These are phyloP conservation scores for Ceraclea dissimilis DNA, from an alignment of 2,888 invertebrate genomes.

Conservation along the genomic window DNA sequence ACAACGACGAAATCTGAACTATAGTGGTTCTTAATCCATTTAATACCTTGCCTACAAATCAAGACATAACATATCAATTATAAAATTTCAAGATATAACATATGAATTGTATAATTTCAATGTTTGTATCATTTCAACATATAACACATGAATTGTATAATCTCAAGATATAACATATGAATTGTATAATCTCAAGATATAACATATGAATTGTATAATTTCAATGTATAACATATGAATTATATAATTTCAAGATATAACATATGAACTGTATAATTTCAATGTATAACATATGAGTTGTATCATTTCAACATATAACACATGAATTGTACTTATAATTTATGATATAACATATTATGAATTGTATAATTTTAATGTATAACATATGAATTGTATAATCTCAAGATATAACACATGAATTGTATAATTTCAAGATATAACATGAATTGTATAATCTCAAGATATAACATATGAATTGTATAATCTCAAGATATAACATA, in stretches of 20 bases:
- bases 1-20: conserved; percentile 64
- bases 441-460: not conserved
- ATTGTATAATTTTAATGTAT: too few relatives aligned
- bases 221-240: too few relatives aligned
- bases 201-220: too few relatives aligned
- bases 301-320: too few relatives aligned
- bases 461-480: not conserved
- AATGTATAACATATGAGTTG: not conserved
- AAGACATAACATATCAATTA: not conserved
- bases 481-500: too few relatives aligned
- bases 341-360: too few relatives aligned
- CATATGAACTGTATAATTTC: not conserved
- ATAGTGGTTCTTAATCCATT: conserved; percentile 91
- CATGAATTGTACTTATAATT: too few relatives aligned
- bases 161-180: too few relatives aligned
- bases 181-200: too few relatives aligned
- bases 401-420: conserved; percentile 9
- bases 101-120: not conserved
- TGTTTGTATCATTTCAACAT: conserved; percentile 3
- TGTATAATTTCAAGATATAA: not conserved
- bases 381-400: too few relatives aligned
- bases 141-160: not conserved
- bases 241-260: not conserved
- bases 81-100: not conserved
- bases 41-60: conserved; percentile 65